phyloP scores from a whole-genome alignment of 2,888 invertebrate species.

The Adelphocoris suturalis region DNA sequence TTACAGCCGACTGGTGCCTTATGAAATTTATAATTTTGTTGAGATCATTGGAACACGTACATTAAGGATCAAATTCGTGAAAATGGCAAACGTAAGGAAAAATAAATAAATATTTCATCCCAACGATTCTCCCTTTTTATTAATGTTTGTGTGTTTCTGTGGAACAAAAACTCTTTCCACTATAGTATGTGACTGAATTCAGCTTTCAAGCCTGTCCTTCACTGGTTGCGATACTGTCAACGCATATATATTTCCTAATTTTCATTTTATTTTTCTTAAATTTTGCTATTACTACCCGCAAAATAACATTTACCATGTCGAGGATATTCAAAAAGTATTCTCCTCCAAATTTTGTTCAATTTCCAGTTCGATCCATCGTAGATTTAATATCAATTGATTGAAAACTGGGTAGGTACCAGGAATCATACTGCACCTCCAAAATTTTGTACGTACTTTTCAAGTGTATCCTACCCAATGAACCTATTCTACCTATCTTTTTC shows the following conservation, averaged over 20 bases:
- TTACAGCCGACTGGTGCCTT: conserved; percentile 69
- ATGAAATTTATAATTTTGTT: conserved; percentile 67
- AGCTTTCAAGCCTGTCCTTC: not conserved
- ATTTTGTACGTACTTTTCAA: not conserved
- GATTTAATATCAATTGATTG: not conserved
- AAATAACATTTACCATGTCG: not conserved
- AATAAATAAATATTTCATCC: conserved; percentile 11
- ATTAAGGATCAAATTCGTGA: conserved; percentile 66
- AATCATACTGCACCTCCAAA: not conserved
- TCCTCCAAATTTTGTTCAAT: not conserved
- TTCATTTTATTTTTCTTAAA: not conserved
- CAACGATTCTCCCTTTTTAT: not conserved
- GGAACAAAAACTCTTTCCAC: not conserved
- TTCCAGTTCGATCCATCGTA: conserved; percentile 22
- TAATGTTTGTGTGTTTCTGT: conserved; percentile 20
- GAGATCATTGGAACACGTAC: conserved; percentile 69
- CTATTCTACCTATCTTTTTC: too few species aligned
- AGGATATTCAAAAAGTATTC: not conserved
- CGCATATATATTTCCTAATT: not conserved
- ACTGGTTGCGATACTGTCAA: not conserved
- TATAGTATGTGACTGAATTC: not conserved
- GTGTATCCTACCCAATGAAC: too few species aligned
- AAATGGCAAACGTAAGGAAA: conserved; percentile 63
- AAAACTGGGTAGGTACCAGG: conserved; percentile 42
- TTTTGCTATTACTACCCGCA: conserved; percentile 42